phyloP scores from a whole-genome alignment of 2,113 vertebrate genomes.

The Phycodurus eques region DNA sequence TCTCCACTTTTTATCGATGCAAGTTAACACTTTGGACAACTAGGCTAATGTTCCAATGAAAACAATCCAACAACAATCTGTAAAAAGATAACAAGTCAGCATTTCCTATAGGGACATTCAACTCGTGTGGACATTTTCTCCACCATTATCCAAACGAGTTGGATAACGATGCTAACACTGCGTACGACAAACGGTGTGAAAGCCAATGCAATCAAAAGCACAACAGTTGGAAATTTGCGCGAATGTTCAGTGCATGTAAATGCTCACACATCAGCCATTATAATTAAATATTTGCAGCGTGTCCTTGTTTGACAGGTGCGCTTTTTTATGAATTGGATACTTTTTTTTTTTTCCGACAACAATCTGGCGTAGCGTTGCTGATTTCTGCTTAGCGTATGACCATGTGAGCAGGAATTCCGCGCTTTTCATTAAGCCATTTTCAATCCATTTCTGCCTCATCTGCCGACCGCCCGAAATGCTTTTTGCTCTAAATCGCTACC shows the following conservation, averaged over 20 bases:
- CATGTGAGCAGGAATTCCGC: not conserved
- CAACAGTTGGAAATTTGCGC: not conserved
- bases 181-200: not conserved
- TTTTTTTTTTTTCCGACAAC: too few species aligned
- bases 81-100: not conserved
- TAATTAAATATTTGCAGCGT: not conserved
- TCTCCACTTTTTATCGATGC: not conserved
- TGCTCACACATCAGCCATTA: not conserved
- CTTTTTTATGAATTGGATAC: not conserved
- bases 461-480: not conserved
- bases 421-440: not conserved
- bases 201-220: not conserved
- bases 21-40: not conserved
- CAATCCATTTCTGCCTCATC: not conserved
- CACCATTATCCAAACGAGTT: not conserved
- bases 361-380: not conserved
- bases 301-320: not conserved
- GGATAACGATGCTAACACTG: not conserved
- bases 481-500: constrained; percentile 7
- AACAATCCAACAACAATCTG: not conserved
- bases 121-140: not conserved
- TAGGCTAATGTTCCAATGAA: not conserved
- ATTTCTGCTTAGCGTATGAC: not conserved
- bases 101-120: not conserved
- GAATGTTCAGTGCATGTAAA: not conserved